A percentile compares a stretch with the other conserved stretches of the same genome.
Conservation (phyloP, 2,888 invertebrate species). For the Leptopterna dolabrata region DNA sequence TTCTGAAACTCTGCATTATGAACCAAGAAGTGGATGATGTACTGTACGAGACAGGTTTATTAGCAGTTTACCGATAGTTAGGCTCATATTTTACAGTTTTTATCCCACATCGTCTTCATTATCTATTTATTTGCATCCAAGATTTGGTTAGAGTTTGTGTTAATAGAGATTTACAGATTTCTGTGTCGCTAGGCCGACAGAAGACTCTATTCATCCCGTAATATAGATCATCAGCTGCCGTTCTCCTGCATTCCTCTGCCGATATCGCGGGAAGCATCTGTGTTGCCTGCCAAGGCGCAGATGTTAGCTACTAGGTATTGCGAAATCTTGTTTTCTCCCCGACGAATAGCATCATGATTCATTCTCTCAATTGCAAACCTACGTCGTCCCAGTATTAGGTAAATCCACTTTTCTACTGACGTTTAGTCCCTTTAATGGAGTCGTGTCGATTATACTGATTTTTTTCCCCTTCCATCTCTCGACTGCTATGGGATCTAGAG, state of each 20-base stretch:
- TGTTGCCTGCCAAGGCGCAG: background rate
- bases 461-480: background rate
- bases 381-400: background rate
- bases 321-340: background rate
- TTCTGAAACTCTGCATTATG: too few relatives aligned
- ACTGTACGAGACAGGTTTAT: too few relatives aligned
- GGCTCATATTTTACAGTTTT: too few relatives aligned
- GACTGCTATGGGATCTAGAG: background rate
- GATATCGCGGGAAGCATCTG: background rate
- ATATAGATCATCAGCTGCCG: background rate
- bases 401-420: background rate
- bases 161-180: too few relatives aligned
- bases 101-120: too few relatives aligned
- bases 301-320: background rate
- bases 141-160: too few relatives aligned
- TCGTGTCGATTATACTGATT: background rate
- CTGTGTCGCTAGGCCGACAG: too few relatives aligned
- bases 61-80: too few relatives aligned
- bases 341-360: background rate
- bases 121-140: too few relatives aligned
- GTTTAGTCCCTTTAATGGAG: background rate
- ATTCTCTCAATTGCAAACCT: background rate
- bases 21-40: too few relatives aligned
- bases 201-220: background rate
- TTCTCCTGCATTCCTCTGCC: background rate